Evolutionary conservation across 2,888 invertebrate genomes (phyloP).

Genomic region (Empis stercorea): DNA sequence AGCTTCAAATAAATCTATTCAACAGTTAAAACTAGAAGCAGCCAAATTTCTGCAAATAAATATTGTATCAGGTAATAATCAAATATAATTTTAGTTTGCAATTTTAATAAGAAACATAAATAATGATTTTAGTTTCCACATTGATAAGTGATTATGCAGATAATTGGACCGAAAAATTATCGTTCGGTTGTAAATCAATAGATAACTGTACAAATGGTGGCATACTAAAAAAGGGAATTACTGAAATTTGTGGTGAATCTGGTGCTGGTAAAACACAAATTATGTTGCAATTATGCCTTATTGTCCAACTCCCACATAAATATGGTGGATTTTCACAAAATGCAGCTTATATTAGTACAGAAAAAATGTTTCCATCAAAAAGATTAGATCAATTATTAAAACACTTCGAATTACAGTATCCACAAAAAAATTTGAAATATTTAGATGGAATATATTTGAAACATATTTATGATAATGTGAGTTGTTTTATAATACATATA

Average conservation of each 20-base stretch:
- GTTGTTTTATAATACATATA: conserved; percentile 7
- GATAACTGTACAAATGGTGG: conserved; percentile 51
- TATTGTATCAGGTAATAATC: too few species aligned
- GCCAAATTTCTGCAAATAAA: too few species aligned
- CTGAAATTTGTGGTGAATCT: conserved; percentile 59
- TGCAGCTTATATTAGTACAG: conserved; percentile 58
- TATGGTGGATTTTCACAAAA: conserved; percentile 43
- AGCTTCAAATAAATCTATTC: too few species aligned
- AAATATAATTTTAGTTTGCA: too few species aligned
- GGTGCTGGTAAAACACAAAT: conserved; percentile 66
- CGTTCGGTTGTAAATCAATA: conserved; percentile 43
- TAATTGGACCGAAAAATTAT: conserved; percentile 12
- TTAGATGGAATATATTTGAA: conserved; percentile 52
- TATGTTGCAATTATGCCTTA: conserved; percentile 55
- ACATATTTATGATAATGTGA: conserved; percentile 44
- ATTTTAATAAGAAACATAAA: too few species aligned
- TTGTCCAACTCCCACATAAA: conserved; percentile 42
- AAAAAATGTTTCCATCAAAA: conserved; percentile 56
- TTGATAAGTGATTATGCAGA: background rate
- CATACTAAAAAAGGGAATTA: conserved; percentile 50
- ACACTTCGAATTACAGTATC: conserved; percentile 28
- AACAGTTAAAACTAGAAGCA: too few species aligned
- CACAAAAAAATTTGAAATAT: conserved; percentile 29
- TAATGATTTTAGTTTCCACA: too few species aligned
- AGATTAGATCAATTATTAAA: conserved; percentile 45